Evolutionary conservation across 2,888 invertebrate species (phyloP).

Genomic region (Ceraclea dissimilis): DNA sequence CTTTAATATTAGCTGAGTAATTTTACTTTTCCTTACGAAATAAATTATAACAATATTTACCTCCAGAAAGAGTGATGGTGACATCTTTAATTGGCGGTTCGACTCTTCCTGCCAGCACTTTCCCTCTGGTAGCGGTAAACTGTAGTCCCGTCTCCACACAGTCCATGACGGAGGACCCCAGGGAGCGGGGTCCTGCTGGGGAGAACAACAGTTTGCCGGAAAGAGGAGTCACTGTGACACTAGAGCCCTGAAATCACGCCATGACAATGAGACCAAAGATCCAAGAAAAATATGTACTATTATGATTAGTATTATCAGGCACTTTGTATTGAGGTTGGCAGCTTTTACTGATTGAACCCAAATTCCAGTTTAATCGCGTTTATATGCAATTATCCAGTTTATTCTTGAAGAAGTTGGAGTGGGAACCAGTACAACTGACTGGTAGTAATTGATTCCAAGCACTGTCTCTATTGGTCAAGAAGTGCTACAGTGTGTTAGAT

Average conservation of each 20-base stretch:
- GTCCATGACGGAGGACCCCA: slow-evolving; percentile 59
- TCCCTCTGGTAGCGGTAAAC: slow-evolving; percentile 56
- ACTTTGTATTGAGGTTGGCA: no score
- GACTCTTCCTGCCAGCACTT: slow-evolving; percentile 57
- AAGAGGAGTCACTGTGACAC: slow-evolving; percentile 54
- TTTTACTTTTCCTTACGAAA: no score
- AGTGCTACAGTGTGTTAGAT: no score
- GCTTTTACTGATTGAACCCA: no score
- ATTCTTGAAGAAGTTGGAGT: no score
- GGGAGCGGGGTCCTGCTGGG: slow-evolving; percentile 54
- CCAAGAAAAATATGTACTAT: not conserved
- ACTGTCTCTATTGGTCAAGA: no score
- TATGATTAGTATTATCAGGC: slow-evolving; percentile 7
- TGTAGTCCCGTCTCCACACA: slow-evolving; percentile 59
- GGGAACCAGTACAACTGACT: no score
- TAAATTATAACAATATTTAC: no score
- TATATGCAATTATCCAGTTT: no score
- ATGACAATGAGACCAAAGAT: not conserved
- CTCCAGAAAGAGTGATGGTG: slow-evolving; percentile 45
- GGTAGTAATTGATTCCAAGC: no score
- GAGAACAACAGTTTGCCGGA: slow-evolving; percentile 67
- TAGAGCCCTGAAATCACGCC: slow-evolving; percentile 43
- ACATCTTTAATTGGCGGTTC: slow-evolving; percentile 57
- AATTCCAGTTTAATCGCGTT: no score
- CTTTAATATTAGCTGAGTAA: no score